Evolutionary conservation across 2,888 invertebrate species (phyloP).

Genomic region (Schizotus pectinicornis): DNA sequence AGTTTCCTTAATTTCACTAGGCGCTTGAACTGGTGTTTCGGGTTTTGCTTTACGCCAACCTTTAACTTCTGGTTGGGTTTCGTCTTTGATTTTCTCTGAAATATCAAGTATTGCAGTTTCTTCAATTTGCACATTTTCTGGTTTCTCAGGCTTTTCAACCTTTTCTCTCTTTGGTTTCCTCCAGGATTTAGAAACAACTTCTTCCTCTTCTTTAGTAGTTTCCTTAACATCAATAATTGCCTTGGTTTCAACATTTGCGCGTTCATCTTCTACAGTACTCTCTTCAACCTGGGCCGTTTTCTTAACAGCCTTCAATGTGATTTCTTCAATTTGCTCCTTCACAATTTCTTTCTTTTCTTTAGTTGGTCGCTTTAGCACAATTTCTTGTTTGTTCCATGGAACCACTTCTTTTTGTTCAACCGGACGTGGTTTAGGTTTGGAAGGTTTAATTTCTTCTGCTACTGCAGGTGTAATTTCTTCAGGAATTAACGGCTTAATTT

Average conservation of each 20-base stretch:
- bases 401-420: slow-evolving; percentile 34
- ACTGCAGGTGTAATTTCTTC: slow-evolving; percentile 26
- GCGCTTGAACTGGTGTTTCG: no score
- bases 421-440: slow-evolving; percentile 10
- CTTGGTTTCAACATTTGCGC: neutral
- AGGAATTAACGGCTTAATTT: slow-evolving; percentile 26
- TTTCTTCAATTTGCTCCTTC: slow-evolving; percentile 39
- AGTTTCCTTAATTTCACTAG: slow-evolving; percentile 18
- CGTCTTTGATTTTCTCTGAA: neutral
- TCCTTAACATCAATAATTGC: neutral
- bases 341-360: slow-evolving; percentile 60
- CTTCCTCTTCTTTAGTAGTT: neutral
- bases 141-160: slow-evolving; percentile 2
- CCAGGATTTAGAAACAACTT: neutral
- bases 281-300: slow-evolving; percentile 35
- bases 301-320: slow-evolving; percentile 57
- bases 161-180: slow-evolving; percentile 9
- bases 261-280: slow-evolving; percentile 1
- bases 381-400: slow-evolving; percentile 69
- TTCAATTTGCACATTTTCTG: slow-evolving; percentile 5
- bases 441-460: slow-evolving; percentile 16
- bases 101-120: neutral
- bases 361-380: slow-evolving; percentile 59
- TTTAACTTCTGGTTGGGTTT: no score
- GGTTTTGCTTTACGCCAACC: no score